Percentiles rank a stretch among this genome's conserved stretches.
phyloP scores from a whole-genome alignment of 2,888 invertebrate genomes.

The Rotaria macrura region DNA sequence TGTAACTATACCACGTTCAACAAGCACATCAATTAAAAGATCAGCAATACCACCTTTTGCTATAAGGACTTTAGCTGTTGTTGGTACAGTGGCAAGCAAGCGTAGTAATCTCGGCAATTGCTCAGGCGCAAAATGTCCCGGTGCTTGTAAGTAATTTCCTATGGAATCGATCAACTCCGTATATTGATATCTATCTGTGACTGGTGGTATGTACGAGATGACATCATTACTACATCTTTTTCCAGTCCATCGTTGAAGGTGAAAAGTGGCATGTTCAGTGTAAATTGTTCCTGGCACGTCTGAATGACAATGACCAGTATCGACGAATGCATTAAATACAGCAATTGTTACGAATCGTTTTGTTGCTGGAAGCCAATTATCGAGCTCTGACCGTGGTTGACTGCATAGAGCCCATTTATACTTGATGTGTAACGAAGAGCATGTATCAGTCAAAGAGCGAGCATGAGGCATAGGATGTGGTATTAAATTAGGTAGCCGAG shows the following conservation, averaged over 20 bases:
- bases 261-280: not conserved
- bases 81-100: not conserved
- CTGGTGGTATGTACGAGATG: not conserved
- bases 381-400: not conserved
- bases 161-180: not conserved
- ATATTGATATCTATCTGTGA: not conserved
- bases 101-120: not conserved
- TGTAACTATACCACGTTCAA: not conserved
- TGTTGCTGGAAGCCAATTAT: not conserved
- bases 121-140: not conserved
- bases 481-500: not conserved
- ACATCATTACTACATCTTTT: not conserved
- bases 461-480: not conserved
- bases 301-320: not conserved
- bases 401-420: not conserved
- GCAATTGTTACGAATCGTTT: not conserved
- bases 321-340: not conserved
- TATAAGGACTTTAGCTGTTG: not conserved
- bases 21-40: not conserved
- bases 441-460: not conserved
- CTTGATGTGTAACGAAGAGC: not conserved
- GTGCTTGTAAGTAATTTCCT: not conserved
- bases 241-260: not conserved
- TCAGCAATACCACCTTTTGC: not conserved
- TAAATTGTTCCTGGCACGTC: not conserved